A percentile compares a stretch with the other conserved stretches of the same genome.
phyloP scores from a whole-genome alignment of 2,797 vertebrate species.

The Notolepis coatsorum region DNA sequence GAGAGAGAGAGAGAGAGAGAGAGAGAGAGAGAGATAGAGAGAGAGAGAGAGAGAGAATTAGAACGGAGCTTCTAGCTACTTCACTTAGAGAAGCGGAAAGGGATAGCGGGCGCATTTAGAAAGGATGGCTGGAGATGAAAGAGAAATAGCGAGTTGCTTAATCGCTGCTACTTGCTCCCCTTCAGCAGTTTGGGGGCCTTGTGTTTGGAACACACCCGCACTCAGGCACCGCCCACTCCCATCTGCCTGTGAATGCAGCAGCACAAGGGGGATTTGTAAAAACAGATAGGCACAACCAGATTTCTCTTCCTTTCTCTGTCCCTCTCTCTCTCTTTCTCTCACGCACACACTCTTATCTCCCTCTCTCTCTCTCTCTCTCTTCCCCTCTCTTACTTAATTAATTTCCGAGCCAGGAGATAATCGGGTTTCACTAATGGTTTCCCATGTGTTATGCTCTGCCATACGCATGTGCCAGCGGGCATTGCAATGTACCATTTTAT shows the following conservation, averaged over 20 bases:
- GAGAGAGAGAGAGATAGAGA: too few species aligned
- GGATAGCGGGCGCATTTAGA: conserved; percentile 25
- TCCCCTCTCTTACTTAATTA: conserved; percentile 75
- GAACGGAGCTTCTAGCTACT: background rate
- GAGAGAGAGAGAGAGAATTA: conserved; percentile 13
- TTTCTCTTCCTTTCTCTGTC: conserved; percentile 18
- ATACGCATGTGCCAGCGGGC: conserved; percentile 69
- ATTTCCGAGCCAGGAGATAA: conserved; percentile 81
- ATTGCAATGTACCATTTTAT: conserved; percentile 69
- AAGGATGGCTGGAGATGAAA: conserved; percentile 34
- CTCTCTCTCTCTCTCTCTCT: conserved; percentile 8
- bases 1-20: background rate
- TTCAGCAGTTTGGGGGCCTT: conserved; percentile 37
- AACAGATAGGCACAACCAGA: conserved; percentile 58
- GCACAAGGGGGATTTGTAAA: conserved; percentile 67
- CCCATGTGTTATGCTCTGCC: conserved; percentile 62
- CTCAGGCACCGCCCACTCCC: conserved; percentile 46
- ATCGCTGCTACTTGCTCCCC: conserved; percentile 10
- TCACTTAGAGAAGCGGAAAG: background rate
- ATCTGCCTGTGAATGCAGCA: conserved; percentile 59
- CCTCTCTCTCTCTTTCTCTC: conserved; percentile 14
- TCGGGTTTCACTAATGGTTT: conserved; percentile 84
- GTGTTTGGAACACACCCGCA: conserved; percentile 48
- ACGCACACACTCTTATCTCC: too few species aligned
- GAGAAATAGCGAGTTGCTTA: conserved; percentile 46